A percentile compares a stretch with the other conserved stretches of the same genome.
These are phyloP conservation scores for Pogonocichla stellata DNA, from an alignment of 2,113 vertebrate genomes.

Conservation along the genomic window DNA sequence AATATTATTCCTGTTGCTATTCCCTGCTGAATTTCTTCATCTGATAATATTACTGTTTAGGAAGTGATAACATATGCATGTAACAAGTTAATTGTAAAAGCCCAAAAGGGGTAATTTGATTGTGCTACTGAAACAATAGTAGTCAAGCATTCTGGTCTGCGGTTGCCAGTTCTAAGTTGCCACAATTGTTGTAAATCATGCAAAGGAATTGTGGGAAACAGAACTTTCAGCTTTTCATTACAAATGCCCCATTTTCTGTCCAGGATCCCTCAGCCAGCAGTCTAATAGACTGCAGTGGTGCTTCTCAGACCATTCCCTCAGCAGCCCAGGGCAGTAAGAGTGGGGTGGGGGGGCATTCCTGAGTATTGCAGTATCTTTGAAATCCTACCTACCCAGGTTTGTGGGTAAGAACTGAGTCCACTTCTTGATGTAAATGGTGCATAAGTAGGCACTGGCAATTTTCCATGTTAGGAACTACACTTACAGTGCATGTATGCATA, in stretches of 20 bases:
- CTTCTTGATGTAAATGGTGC: background rate
- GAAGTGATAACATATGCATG: conserved; percentile 26
- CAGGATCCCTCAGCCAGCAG: background rate
- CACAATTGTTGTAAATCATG: background rate
- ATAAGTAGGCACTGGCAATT: fast-evolving
- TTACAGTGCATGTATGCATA: background rate
- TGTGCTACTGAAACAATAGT: conserved; percentile 1
- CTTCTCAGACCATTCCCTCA: background rate
- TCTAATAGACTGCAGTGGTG: background rate
- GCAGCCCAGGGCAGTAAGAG: background rate
- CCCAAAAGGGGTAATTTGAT: background rate
- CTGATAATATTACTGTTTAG: background rate
- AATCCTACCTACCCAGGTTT: background rate
- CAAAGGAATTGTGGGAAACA: background rate
- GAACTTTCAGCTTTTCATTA: conserved; percentile 15
- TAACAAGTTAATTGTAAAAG: conserved; percentile 32
- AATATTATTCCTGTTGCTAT: background rate
- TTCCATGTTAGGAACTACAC: background rate
- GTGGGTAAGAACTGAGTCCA: background rate
- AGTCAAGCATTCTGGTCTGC: background rate
- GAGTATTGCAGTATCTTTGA: background rate
- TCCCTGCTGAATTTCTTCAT: conserved; percentile 13
- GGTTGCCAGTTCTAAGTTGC: conserved; percentile 6
- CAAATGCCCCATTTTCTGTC: background rate
- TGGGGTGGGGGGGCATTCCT: background rate